Percentiles rank a stretch among this genome's conserved stretches.
phyloP scores from a whole-genome alignment of 2,888 invertebrate species.

The Aphidius colemani region DNA sequence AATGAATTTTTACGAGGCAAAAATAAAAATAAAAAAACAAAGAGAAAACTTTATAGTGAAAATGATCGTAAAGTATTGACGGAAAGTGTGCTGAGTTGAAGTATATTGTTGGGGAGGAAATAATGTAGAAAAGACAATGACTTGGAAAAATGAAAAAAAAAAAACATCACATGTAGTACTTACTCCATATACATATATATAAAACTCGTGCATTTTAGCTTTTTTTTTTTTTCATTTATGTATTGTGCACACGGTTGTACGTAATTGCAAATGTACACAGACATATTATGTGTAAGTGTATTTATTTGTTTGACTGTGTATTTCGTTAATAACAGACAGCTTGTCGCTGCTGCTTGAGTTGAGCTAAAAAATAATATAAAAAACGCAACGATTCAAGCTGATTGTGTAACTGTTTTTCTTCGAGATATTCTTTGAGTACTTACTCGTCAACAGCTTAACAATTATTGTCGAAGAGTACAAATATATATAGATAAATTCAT shows the following conservation, averaged over 20 bases:
- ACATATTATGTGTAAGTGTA: slow-evolving; percentile 2
- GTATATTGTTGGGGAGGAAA: not conserved
- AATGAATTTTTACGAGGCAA: slow-evolving; percentile 22
- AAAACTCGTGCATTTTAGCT: no score
- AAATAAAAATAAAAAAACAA: slow-evolving; percentile 3
- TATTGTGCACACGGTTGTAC: no score
- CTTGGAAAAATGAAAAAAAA: slow-evolving; percentile 13
- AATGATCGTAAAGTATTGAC: slow-evolving; percentile 35
- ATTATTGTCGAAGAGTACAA: no score
- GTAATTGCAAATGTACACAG: no score
- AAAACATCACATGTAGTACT: not conserved
- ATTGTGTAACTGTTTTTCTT: no score
- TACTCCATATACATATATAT: no score
- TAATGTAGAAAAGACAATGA: not conserved
- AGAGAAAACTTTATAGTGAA: slow-evolving; percentile 13
- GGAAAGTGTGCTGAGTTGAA: slow-evolving; percentile 15
- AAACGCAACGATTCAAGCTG: not conserved
- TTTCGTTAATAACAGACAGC: slow-evolving; percentile 39
- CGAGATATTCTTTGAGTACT: no score
- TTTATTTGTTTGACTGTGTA: slow-evolving; percentile 17
- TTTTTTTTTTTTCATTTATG: no score
- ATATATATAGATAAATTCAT: no score
- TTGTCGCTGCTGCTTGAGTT: slow-evolving; percentile 34
- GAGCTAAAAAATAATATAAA: slow-evolving; percentile 10
- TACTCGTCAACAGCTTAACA: no score